These are phyloP conservation scores for Saccopteryx leptura DNA, from an alignment of 2,113 vertebrate species.

Conservation along the genomic window DNA sequence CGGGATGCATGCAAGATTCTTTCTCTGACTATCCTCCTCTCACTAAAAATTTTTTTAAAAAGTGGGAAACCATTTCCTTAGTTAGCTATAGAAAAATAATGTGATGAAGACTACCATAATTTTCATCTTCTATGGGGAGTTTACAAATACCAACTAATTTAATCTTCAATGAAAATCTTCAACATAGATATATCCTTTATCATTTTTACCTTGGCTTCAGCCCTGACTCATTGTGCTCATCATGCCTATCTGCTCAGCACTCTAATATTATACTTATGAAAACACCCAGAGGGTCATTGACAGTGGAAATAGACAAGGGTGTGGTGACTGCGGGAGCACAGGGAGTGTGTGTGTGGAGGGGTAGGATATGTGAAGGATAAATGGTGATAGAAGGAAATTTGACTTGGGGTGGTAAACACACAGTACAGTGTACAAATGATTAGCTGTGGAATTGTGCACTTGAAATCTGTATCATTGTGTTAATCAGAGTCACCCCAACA, in stretches of 20 bases:
- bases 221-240: neutral
- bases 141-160: neutral
- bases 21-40: no score
- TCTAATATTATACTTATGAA: neutral
- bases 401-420: neutral
- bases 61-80: slow-evolving; percentile 1
- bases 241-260: neutral
- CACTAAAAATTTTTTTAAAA: neutral
- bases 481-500: no score
- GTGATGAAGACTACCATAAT: neutral
- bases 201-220: neutral
- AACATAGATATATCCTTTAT: neutral
- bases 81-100: slow-evolving; percentile 5
- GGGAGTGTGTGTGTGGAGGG: no score
- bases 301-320: neutral
- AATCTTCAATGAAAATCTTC: neutral
- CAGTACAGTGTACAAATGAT: neutral
- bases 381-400: no score
- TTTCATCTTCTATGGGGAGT: neutral
- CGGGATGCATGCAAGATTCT: no score
- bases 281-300: neutral
- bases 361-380: no score
- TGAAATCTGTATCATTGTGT: no score
- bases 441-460: no score
- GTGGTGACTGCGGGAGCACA: no score